Percentiles rank a stretch among this genome's conserved stretches.
phyloP scores from a whole-genome alignment of 2,888 invertebrate genomes.

The Phoenoteleia sp. region DNA sequence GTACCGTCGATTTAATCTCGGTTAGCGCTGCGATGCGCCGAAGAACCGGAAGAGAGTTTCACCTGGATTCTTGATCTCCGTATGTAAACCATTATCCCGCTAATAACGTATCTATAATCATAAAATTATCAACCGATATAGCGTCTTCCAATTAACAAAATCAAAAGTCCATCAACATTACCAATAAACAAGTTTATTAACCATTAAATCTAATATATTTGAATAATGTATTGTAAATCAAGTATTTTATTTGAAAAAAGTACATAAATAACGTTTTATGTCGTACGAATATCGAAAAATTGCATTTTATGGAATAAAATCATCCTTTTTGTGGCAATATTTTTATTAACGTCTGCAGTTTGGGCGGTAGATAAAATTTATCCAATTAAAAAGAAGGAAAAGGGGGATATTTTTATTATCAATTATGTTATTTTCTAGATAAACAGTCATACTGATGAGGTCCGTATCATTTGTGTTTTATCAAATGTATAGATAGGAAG shows the following conservation, averaged over 20 bases:
- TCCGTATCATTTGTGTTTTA: too few relatives aligned
- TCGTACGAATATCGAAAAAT: background rate
- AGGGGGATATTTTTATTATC: too few relatives aligned
- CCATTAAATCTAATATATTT: constrained; percentile 15
- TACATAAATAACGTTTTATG: background rate
- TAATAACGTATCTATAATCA: constrained; percentile 28
- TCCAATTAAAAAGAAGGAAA: too few relatives aligned
- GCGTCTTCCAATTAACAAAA: constrained; percentile 29
- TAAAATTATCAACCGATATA: constrained; percentile 21
- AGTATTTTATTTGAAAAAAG: constrained; percentile 8
- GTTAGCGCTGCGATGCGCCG: background rate
- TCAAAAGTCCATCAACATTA: constrained; percentile 17
- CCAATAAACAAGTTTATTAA: constrained; percentile 27
- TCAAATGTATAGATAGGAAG: too few relatives aligned
- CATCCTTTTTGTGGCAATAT: background rate
- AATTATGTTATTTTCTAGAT: too few relatives aligned
- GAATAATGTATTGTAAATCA: constrained; percentile 23
- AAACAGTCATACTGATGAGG: too few relatives aligned
- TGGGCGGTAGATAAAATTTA: too few relatives aligned
- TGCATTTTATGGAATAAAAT: background rate
- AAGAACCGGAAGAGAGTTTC: constrained; percentile 15
- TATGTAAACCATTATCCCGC: constrained; percentile 11
- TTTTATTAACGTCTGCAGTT: too few relatives aligned
- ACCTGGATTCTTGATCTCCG: constrained; percentile 1
- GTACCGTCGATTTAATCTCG: constrained; percentile 16